Evolutionary conservation across 2,888 invertebrate species (phyloP).

Genomic region (Drosophila mettleri): DNA sequence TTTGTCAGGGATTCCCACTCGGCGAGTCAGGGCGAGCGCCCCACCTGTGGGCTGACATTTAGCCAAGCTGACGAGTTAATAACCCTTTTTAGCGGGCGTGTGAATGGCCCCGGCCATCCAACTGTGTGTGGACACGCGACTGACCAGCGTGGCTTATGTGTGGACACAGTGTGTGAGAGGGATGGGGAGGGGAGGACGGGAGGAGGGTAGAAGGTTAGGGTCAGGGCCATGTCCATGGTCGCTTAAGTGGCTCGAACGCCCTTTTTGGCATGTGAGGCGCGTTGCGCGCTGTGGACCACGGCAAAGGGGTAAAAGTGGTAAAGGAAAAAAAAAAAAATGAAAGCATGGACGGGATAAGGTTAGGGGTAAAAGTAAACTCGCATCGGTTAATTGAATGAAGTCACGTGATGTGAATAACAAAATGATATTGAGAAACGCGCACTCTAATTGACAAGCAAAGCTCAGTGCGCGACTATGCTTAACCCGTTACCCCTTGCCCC

Average conservation of each 20-base stretch:
- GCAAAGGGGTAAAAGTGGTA: background rate
- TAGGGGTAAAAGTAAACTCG: slow-evolving; percentile 33
- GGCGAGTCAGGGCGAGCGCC: background rate
- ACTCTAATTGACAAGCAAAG: slow-evolving; percentile 58
- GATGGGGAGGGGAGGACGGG: background rate
- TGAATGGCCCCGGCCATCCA: slow-evolving; percentile 50
- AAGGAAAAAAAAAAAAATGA: too few species aligned
- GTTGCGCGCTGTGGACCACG: slow-evolving; percentile 25
- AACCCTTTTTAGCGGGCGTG: slow-evolving; percentile 83
- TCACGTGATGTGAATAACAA: slow-evolving; percentile 84
- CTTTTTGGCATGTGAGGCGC: slow-evolving; percentile 75
- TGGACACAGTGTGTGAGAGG: background rate
- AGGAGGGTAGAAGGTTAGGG: slow-evolving; percentile 36
- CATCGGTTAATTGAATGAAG: slow-evolving; percentile 83
- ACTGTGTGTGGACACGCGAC: slow-evolving; percentile 50
- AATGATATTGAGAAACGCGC: slow-evolving; percentile 49
- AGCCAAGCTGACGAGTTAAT: slow-evolving; percentile 83
- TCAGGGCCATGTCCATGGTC: slow-evolving; percentile 54
- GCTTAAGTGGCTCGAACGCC: slow-evolving; percentile 84
- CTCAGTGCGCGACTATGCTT: background rate
- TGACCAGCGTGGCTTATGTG: slow-evolving; percentile 22
- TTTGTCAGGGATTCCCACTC: slow-evolving; percentile 68
- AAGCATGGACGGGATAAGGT: background rate
- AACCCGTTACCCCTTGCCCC: background rate
- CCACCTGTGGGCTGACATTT: slow-evolving; percentile 78